Percentiles rank a stretch among this genome's conserved stretches.
These are phyloP conservation scores for Microcebus murinus DNA, from an alignment of 2,113 vertebrate genomes.

Conservation along the genomic window DNA sequence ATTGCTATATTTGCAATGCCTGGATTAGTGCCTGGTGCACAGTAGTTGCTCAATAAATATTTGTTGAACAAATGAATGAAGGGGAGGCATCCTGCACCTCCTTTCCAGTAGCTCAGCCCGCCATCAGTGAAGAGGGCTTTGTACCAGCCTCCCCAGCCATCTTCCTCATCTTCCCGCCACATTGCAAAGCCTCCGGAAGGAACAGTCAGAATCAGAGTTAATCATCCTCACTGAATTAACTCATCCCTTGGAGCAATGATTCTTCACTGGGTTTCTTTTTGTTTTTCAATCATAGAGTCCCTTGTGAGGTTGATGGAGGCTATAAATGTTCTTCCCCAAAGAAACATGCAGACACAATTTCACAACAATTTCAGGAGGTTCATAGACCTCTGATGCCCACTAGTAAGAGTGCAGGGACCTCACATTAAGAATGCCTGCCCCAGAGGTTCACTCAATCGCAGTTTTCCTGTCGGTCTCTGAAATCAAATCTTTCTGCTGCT, in stretches of 20 bases:
- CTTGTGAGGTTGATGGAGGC: neutral
- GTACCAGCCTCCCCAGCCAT: neutral
- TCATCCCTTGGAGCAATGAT: neutral
- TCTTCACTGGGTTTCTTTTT: conserved; percentile 32
- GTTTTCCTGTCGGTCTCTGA: conserved; percentile 42
- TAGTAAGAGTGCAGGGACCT: neutral
- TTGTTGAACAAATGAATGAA: neutral
- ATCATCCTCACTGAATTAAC: neutral
- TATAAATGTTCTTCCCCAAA: neutral
- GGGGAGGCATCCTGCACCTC: too few species aligned
- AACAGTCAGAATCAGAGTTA: neutral
- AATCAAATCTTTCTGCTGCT: conserved; percentile 71
- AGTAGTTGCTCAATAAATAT: neutral
- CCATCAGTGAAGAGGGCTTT: neutral
- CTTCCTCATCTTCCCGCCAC: neutral
- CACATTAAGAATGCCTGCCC: neutral
- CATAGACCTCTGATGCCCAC: neutral
- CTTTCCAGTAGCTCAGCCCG: neutral
- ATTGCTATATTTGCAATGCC: neutral
- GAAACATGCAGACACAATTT: neutral
- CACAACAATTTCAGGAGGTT: neutral
- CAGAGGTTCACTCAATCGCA: neutral
- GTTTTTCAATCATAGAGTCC: neutral
- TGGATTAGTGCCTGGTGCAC: neutral
- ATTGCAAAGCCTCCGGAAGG: neutral